phyloP scores from a whole-genome alignment of 2,888 invertebrate species.

The Punctoribates punctum region DNA sequence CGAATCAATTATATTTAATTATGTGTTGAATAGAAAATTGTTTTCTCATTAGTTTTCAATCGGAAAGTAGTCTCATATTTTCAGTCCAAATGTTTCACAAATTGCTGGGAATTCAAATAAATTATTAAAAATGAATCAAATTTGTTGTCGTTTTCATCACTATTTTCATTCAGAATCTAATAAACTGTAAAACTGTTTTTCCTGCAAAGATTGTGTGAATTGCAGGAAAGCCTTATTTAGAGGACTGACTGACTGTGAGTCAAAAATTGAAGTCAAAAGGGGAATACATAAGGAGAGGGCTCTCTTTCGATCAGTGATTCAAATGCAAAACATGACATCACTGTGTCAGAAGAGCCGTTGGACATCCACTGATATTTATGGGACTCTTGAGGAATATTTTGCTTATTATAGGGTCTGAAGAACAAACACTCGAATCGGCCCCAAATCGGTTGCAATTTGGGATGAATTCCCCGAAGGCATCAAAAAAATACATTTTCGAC shows the following conservation, averaged over 20 bases:
- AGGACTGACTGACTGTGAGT: neutral
- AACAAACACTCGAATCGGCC: slow-evolving; percentile 12
- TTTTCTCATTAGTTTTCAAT: slow-evolving; percentile 13
- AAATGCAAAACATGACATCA: slow-evolving; percentile 20
- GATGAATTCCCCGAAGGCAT: neutral
- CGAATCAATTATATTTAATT: slow-evolving; percentile 20
- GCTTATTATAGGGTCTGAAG: slow-evolving; percentile 29
- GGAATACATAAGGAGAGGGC: neutral
- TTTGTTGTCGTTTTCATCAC: too few relatives aligned
- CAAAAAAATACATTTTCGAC: neutral
- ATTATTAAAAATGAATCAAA: too few relatives aligned
- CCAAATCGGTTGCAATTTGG: neutral
- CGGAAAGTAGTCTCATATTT: neutral
- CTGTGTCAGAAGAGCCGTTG: slow-evolving; percentile 13
- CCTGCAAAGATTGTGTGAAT: neutral
- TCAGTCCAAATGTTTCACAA: neutral
- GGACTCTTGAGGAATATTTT: slow-evolving; percentile 30
- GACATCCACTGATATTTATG: slow-evolving; percentile 26
- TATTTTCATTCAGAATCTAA: too few relatives aligned
- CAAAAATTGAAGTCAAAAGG: too few relatives aligned
- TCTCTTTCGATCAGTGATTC: neutral
- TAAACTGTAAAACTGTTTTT: neutral
- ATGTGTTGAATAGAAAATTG: neutral
- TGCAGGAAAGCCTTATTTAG: slow-evolving; percentile 13
- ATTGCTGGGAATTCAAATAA: neutral